phyloP scores from a whole-genome alignment of 2,888 invertebrate species.

The Polyommatus iphigenia region DNA sequence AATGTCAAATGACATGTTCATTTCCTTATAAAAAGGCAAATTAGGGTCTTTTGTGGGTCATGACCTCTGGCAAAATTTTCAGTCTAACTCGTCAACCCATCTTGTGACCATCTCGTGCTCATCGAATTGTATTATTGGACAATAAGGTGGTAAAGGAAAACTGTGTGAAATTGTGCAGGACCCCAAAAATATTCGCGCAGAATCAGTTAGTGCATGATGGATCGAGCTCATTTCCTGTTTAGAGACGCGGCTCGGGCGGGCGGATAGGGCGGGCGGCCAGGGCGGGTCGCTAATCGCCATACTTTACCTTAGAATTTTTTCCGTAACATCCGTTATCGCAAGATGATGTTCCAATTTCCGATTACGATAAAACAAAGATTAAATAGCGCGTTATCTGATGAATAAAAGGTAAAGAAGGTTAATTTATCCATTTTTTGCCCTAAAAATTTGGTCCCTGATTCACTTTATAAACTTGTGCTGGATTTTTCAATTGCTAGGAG shows the following conservation, averaged over 20 bases:
- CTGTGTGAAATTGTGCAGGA: not conserved
- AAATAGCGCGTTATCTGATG: not conserved
- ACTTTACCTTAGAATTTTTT: conserved; percentile 12
- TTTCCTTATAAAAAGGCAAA: no score
- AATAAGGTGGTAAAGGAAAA: not conserved
- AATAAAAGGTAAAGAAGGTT: not conserved
- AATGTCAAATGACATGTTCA: no score
- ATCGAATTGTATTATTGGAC: no score
- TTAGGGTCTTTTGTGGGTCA: no score
- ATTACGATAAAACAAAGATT: not conserved
- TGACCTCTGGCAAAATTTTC: no score
- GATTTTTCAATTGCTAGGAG: no score
- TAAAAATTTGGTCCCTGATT: no score
- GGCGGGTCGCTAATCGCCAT: not conserved
- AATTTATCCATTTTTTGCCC: not conserved
- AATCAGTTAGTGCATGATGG: conserved; percentile 33
- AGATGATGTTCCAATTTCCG: not conserved
- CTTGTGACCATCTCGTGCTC: no score
- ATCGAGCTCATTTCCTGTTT: conserved; percentile 31
- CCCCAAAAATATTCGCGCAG: conserved; percentile 13
- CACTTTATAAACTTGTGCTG: no score
- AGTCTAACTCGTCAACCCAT: no score
- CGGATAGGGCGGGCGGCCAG: not conserved
- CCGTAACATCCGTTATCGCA: not conserved
- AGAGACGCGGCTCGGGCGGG: conserved; percentile 4